A percentile compares a stretch with the other conserved stretches of the same genome.
These are phyloP conservation scores for Parotocinclus haroldoi DNA, from an alignment of 2,797 vertebrate species.

Conservation along the genomic window DNA sequence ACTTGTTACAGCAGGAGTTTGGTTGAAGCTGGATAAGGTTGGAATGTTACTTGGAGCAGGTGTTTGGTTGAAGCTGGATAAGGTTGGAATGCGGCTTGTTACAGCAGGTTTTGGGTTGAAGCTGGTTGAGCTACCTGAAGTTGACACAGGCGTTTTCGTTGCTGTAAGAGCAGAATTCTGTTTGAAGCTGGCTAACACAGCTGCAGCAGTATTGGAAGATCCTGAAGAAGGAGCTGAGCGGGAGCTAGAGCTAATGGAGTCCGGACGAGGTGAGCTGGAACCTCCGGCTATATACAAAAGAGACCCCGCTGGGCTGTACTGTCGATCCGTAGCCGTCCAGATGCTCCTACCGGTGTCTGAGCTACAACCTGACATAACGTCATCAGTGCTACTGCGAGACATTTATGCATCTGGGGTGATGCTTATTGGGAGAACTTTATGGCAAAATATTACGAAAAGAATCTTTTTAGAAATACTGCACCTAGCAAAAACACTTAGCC, in stretches of 20 bases:
- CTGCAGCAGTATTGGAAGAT: constrained; percentile 10
- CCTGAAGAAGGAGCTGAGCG: constrained; percentile 34
- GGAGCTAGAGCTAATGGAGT: constrained; percentile 32
- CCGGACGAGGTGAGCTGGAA: too few species aligned
- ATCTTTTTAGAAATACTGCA: too few species aligned
- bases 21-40: neutral
- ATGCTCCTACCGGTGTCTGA: constrained; percentile 36
- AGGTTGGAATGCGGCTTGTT: neutral
- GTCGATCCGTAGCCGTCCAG: neutral
- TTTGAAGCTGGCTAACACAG: neutral
- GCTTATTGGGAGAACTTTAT: neutral
- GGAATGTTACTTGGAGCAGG: neutral
- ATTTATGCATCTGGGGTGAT: constrained; percentile 42
- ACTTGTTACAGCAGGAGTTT: too few species aligned
- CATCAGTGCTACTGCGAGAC: constrained; percentile 68
- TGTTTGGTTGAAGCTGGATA: constrained; percentile 2
- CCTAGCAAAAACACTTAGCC: too few species aligned
- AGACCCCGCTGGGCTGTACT: neutral
- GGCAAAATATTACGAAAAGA: neutral
- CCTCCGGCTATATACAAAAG: neutral
- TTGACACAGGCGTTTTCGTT: too few species aligned
- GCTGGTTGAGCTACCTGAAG: too few species aligned
- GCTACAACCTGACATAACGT: constrained; percentile 53
- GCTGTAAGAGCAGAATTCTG: too few species aligned
- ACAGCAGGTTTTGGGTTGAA: too few species aligned